These are phyloP conservation scores for Apamea monoglypha DNA, from an alignment of 2,888 invertebrate genomes.

Conservation along the genomic window DNA sequence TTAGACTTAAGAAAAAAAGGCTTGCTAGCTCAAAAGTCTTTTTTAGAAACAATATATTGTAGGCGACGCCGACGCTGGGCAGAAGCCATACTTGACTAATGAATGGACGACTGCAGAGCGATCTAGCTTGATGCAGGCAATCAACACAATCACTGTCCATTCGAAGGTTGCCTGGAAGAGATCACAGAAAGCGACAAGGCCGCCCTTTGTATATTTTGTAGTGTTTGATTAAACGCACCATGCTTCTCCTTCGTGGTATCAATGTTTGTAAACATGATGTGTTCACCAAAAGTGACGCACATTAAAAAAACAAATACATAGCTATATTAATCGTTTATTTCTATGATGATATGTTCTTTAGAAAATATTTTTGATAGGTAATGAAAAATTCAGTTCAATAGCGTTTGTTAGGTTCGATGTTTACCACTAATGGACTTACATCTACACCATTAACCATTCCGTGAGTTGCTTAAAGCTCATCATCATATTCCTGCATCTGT, in stretches of 20 bases:
- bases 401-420: not conserved
- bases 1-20: not conserved
- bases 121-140: no score
- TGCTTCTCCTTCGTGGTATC: no score
- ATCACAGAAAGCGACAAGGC: no score
- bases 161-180: no score
- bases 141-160: no score
- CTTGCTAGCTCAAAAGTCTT: not conserved
- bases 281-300: not conserved
- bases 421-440: not conserved
- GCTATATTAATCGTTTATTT: not conserved
- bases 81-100: no score
- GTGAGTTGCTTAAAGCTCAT: not conserved
- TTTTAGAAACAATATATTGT: not conserved
- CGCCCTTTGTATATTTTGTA: no score
- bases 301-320: not conserved
- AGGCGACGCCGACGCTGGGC: no score
- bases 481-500: not conserved
- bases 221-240: no score
- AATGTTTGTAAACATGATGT: not conserved
- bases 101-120: no score
- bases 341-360: no score
- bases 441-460: not conserved
- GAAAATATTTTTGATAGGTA: not conserved
- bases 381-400: not conserved